Conservation (phyloP, 2,888 invertebrate genomes). For the Ennomos quercinarius region DNA sequence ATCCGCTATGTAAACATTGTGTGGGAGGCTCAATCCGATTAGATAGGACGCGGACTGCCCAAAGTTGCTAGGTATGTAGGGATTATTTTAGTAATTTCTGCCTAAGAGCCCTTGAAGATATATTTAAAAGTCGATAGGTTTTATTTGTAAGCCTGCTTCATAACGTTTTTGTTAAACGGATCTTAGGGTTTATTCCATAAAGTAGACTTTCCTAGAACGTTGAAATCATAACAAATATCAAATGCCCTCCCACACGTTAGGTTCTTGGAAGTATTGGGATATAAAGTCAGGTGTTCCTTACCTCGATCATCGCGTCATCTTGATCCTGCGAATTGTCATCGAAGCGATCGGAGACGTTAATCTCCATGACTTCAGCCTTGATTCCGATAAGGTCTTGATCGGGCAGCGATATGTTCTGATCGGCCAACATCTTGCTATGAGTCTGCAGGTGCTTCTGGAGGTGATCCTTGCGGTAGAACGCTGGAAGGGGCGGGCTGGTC, state of each 20-base stretch:
- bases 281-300: slow-evolving; percentile 36
- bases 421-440: slow-evolving; percentile 84
- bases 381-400: slow-evolving; percentile 55
- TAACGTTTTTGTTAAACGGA: no score
- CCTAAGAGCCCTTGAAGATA: no score
- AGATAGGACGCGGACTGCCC: neutral
- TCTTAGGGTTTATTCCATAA: no score
- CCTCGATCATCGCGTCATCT: slow-evolving; percentile 51
- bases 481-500: slow-evolving; percentile 55
- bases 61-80: no score
- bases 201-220: no score
- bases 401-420: slow-evolving; percentile 49
- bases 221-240: no score
- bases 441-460: slow-evolving; percentile 91
- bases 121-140: no score
- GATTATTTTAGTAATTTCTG: no score
- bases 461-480: slow-evolving; percentile 92
- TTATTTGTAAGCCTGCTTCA: no score
- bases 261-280: no score
- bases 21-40: slow-evolving; percentile 4
- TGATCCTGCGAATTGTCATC: slow-evolving; percentile 36
- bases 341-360: slow-evolving; percentile 39
- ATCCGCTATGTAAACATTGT: neutral
- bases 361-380: slow-evolving; percentile 61
- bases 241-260: no score